These are phyloP conservation scores for Apogon hyalosoma DNA, from an alignment of 2,797 vertebrate species.

Conservation along the genomic window DNA sequence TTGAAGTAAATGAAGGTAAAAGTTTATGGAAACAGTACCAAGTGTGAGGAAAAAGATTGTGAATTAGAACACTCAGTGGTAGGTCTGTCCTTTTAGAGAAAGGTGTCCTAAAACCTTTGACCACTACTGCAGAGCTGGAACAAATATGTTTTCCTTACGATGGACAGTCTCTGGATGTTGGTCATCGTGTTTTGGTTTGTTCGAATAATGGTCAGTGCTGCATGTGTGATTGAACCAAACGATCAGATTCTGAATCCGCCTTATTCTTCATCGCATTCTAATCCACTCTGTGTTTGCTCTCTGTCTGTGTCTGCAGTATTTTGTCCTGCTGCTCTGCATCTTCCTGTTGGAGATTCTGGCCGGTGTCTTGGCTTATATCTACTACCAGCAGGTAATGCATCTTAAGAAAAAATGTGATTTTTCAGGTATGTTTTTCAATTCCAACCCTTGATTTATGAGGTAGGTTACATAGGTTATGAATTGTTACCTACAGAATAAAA, in stretches of 20 bases:
- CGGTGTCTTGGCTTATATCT: constrained; percentile 95
- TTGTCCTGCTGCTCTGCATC: constrained; percentile 92
- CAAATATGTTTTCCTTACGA: too few species aligned
- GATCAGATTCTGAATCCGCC: constrained; percentile 2
- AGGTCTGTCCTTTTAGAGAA: too few species aligned
- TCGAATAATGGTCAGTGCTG: not conserved
- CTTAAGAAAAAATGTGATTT: not conserved
- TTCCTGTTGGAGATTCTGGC: constrained; percentile 96
- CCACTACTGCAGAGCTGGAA: too few species aligned
- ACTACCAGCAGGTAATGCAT: constrained; percentile 95
- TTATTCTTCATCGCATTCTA: constrained; percentile 28
- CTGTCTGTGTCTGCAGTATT: constrained; percentile 87
- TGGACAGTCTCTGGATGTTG: not conserved
- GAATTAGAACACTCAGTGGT: too few species aligned
- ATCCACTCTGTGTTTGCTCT: constrained; percentile 12
- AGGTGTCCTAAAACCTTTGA: too few species aligned
- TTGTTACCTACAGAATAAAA: not conserved
- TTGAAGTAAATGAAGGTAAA: too few species aligned
- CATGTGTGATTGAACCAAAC: constrained; percentile 5
- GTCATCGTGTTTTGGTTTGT: not conserved
- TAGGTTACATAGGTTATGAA: not conserved
- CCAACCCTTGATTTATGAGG: constrained; percentile 1
- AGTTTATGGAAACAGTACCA: too few species aligned
- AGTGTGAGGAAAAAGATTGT: too few species aligned
- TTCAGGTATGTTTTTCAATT: not conserved